Percentiles rank a stretch among this genome's conserved stretches.
Evolutionary conservation across 1,140 invertebrate species (phyloP).

Genomic region (Zaprionus gabonicus): DNA sequence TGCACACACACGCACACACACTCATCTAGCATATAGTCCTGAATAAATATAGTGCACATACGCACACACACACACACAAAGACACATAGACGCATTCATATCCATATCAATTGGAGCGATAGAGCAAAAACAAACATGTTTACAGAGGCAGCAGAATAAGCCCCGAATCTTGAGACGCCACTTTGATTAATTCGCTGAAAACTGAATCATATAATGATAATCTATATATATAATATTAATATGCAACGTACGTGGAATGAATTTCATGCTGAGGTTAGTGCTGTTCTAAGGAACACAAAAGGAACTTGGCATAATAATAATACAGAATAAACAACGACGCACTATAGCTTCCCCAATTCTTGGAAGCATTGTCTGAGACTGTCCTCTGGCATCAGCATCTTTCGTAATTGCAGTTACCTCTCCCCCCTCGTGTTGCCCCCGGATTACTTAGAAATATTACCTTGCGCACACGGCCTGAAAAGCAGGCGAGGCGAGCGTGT

Average conservation of each 20-base stretch:
- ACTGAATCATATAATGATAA: neutral
- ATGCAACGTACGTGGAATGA: neutral
- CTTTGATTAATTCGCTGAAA: neutral
- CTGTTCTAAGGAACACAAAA: neutral
- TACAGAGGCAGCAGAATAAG: neutral
- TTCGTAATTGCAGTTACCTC: neutral
- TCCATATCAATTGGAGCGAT: neutral
- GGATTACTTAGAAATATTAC: conserved; percentile 26
- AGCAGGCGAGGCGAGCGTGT: neutral
- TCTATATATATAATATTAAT: neutral
- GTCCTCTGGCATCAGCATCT: neutral
- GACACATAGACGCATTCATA: neutral
- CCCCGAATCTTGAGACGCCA: neutral
- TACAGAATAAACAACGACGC: neutral
- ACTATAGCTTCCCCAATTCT: conserved; percentile 2
- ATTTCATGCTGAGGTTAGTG: neutral
- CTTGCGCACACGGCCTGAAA: conserved; percentile 25
- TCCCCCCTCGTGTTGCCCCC: neutral
- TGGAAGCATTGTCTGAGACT: conserved; percentile 1
- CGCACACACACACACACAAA: neutral
- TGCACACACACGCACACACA: neutral
- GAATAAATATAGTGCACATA: neutral
- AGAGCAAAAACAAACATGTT: neutral
- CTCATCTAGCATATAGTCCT: neutral
- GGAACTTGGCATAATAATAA: neutral